These are phyloP conservation scores for Campylorhamphus procurvoides DNA, from an alignment of 2,113 vertebrate species.

Conservation along the genomic window DNA sequence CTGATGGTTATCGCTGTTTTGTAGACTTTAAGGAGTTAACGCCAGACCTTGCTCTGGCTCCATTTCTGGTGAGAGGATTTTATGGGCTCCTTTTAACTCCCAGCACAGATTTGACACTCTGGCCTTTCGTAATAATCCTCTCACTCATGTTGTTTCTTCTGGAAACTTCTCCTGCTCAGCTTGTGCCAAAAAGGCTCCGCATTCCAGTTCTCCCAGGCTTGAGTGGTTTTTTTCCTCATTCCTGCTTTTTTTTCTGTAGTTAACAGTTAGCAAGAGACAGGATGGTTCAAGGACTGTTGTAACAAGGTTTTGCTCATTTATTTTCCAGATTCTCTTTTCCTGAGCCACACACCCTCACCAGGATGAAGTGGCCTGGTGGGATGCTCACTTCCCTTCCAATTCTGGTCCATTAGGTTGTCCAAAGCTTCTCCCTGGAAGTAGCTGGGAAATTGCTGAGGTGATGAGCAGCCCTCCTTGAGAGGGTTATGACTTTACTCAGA, in stretches of 20 bases:
- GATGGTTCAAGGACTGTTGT: neutral
- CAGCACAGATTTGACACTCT: constrained; percentile 38
- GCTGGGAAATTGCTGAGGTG: neutral
- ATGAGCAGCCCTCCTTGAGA: neutral
- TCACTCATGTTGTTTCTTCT: constrained; percentile 40
- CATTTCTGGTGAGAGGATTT: constrained; percentile 33
- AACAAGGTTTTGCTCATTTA: neutral
- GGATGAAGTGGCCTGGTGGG: neutral
- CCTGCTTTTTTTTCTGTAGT: neutral
- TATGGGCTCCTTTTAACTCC: constrained; percentile 60
- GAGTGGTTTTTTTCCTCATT: neutral
- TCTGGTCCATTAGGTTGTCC: neutral
- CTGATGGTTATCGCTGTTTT: neutral
- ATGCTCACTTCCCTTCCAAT: neutral
- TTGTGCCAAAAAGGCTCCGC: neutral
- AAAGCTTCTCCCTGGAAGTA: neutral
- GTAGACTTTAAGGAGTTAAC: constrained; percentile 51
- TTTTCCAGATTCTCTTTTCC: neutral
- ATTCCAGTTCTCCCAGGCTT: neutral
- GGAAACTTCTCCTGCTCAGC: constrained; percentile 16
- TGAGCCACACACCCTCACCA: neutral
- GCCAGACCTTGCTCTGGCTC: constrained; percentile 27
- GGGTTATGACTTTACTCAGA: neutral
- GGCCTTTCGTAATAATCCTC: constrained; percentile 48
- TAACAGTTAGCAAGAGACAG: neutral